Percentiles rank a stretch among this genome's conserved stretches.
phyloP scores from a whole-genome alignment of 2,888 invertebrate genomes.

The Polyommatus icarus region DNA sequence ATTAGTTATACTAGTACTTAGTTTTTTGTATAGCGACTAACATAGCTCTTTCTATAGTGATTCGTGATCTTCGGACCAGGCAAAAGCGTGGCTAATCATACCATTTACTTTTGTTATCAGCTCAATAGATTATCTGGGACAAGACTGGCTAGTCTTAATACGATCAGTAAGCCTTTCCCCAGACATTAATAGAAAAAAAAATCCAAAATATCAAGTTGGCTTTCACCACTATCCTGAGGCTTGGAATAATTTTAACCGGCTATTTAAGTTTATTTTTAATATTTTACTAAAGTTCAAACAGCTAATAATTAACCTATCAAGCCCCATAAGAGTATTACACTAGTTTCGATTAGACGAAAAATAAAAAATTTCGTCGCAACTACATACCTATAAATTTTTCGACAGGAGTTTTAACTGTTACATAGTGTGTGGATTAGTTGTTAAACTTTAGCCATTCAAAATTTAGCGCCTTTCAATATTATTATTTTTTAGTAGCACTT shows the following conservation, averaged over 20 bases:
- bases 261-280: too few relatives aligned
- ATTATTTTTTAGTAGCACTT: neutral
- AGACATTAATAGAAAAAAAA: neutral
- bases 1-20: too few relatives aligned
- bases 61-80: conserved; percentile 17
- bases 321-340: too few relatives aligned
- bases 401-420: neutral
- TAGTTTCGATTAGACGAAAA: too few relatives aligned
- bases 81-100: conserved; percentile 40
- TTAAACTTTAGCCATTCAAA: neutral
- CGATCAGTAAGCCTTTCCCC: neutral
- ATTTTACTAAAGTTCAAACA: too few relatives aligned
- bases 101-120: conserved; percentile 37
- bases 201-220: too few relatives aligned
- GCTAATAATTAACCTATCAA: too few relatives aligned
- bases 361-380: too few relatives aligned
- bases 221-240: too few relatives aligned
- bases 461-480: neutral
- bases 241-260: too few relatives aligned
- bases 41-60: neutral
- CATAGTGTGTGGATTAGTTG: neutral
- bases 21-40: neutral
- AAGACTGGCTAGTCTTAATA: neutral
- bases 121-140: conserved; percentile 28
- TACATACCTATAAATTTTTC: too few relatives aligned